Percentiles rank a stretch among this genome's conserved stretches.
Evolutionary conservation across 2,888 invertebrate species (phyloP).

Genomic region (Caenorhabditis macrosperma): DNA sequence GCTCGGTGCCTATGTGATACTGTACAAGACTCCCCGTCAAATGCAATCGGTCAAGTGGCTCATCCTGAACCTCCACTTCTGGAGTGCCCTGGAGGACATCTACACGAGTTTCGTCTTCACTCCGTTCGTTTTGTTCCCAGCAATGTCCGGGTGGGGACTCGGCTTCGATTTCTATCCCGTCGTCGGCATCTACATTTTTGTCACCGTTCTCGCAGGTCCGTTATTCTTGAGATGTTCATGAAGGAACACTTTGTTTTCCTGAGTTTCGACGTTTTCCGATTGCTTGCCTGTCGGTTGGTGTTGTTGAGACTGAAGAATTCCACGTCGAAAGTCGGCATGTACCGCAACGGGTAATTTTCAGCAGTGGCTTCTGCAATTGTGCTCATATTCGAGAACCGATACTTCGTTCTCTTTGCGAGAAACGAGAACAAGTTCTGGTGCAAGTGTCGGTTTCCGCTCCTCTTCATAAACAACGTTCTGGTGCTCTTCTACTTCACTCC

Average conservation of each 20-base stretch:
- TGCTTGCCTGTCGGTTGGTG: too few relatives aligned
- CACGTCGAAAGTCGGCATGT: not conserved
- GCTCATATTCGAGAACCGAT: constrained; percentile 25
- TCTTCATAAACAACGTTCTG: not conserved
- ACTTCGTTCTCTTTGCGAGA: not conserved
- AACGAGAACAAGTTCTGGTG: constrained; percentile 3
- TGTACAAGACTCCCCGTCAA: not conserved
- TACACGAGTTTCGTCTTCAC: not conserved
- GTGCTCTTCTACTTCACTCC: constrained; percentile 16
- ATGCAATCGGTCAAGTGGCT: constrained; percentile 8
- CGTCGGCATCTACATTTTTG: not conserved
- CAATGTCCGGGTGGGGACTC: not conserved
- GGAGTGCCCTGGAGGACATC: not conserved
- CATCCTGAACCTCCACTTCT: not conserved
- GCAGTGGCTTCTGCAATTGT: not conserved
- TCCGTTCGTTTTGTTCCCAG: not conserved
- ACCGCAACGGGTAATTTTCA: not conserved
- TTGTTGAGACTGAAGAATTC: too few relatives aligned
- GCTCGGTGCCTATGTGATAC: not conserved
- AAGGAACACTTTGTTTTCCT: too few relatives aligned
- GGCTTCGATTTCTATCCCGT: not conserved
- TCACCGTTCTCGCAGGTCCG: not conserved
- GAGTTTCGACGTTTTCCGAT: too few relatives aligned
- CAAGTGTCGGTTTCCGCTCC: not conserved
- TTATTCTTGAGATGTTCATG: too few relatives aligned